phyloP scores from a whole-genome alignment of 2,797 vertebrate species.

The Cossypha dichroa region DNA sequence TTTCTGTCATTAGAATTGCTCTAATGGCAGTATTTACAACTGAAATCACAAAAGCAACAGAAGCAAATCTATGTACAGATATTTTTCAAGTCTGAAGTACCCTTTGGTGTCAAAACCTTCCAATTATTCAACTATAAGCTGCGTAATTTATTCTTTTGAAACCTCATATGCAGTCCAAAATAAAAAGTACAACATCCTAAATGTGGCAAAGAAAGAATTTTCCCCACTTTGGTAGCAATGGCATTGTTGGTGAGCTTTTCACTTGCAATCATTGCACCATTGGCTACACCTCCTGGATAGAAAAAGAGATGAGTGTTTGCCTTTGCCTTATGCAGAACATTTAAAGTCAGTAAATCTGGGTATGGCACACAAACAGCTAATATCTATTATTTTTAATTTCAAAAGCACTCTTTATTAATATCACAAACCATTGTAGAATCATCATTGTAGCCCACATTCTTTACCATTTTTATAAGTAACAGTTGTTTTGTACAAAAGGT shows the following conservation, averaged over 20 bases:
- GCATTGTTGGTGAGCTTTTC: not conserved
- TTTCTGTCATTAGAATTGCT: not conserved
- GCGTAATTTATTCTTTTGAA: not conserved
- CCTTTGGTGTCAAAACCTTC: not conserved
- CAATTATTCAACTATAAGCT: not conserved
- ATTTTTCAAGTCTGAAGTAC: not conserved
- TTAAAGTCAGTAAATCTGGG: not conserved
- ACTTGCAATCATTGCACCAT: not conserved
- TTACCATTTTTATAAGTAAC: not conserved
- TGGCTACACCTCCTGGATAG: not conserved
- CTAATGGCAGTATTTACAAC: not conserved
- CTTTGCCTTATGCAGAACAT: not conserved
- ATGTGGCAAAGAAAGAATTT: not conserved
- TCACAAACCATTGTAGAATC: not conserved
- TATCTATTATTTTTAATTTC: not conserved
- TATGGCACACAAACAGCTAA: not conserved
- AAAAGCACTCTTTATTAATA: not conserved
- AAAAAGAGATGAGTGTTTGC: not conserved
- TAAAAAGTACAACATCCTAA: not conserved
- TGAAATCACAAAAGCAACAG: not conserved
- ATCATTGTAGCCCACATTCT: not conserved
- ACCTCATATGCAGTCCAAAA: not conserved
- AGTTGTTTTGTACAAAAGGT: constrained; percentile 8
- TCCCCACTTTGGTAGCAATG: not conserved
- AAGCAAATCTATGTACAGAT: not conserved